Base-by-base conservation (phyloP, 2,888 invertebrate species). In the Caenorhabditis sp. region DNA sequence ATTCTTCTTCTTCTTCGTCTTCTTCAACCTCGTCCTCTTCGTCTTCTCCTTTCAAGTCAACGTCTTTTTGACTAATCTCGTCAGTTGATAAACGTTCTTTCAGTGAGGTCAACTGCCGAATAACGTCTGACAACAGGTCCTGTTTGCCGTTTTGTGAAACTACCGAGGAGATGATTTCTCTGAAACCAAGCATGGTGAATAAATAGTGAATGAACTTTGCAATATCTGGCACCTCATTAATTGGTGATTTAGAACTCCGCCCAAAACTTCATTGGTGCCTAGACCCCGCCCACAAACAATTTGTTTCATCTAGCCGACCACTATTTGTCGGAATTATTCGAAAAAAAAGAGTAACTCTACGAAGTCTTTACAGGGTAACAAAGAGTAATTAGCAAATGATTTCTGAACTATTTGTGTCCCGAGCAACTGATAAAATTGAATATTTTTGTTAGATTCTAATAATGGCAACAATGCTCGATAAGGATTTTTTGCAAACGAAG, bases 41-140 rank as follows among this genome's bases (percentile, higher is more conserved):
- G 61, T 66, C 58, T 10, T 76, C 80, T 58, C 82, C 80, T 62
- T 81, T 82, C 21, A 67, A 70, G 23, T 72, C 70, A 23, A 2
- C 59, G 66, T 43, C 43, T 14, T 43, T 43, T 43, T 43, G 43
- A 12, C 6, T 43, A 50, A 66, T 76, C 24, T 71, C 72, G 58
- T 70, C 51, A 58, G 54, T 64, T 53, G 65, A 37, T 21, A 62
- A 43, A 66, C 69, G 49, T 19, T 53, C 53, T 59, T 51, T 65
- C 26, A 66, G 5, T 50, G 51, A 36, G 17, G n/a, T 60, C 43
- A 83, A 79, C 81, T 85, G 85, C 69, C 83, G 69, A 26, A 85
- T 85, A 43, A 85, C 62, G 69, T 83, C 77, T 37, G 81, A 71
- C 26, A 85, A 37, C 17, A 85, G 64, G 58, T 83, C 83, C 43